phyloP scores from a whole-genome alignment of 2,888 invertebrate species.

The Seira ritae region DNA sequence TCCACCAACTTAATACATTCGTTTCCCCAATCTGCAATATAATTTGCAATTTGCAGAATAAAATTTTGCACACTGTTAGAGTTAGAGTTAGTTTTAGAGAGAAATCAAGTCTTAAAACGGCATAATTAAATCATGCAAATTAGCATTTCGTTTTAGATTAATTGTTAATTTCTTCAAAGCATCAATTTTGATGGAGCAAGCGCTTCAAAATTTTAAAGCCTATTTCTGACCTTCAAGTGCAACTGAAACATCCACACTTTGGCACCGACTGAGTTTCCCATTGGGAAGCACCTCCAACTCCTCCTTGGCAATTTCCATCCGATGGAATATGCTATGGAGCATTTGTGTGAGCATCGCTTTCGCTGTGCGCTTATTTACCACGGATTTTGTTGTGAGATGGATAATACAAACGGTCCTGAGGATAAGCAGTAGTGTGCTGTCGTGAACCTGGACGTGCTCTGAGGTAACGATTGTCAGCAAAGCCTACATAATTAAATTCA shows the following conservation, averaged over 20 bases:
- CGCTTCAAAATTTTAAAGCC: too few relatives aligned
- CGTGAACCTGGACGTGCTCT: constrained; percentile 98
- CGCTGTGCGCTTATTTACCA: constrained; percentile 98
- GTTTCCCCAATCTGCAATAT: constrained; percentile 44
- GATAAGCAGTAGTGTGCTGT: constrained; percentile 93
- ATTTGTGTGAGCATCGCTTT: constrained; percentile 99
- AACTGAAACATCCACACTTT: background rate
- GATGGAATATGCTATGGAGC: constrained; percentile 97
- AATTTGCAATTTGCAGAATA: background rate
- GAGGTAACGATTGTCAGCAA: constrained; percentile 98
- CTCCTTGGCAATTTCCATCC: constrained; percentile 96
- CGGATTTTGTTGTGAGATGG: constrained; percentile 96
- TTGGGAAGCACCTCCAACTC: constrained; percentile 61
- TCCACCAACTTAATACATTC: constrained; percentile 49
- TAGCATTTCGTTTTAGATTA: too few relatives aligned
- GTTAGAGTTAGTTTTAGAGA: background rate
- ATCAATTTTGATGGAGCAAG: too few relatives aligned
- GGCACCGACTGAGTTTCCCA: constrained; percentile 3
- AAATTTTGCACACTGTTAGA: too few relatives aligned
- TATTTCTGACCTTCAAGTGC: background rate
- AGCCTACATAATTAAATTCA: constrained; percentile 80
- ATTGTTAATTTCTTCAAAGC: too few relatives aligned
- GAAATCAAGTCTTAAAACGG: too few relatives aligned
- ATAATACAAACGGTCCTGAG: constrained; percentile 98
- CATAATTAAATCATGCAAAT: too few relatives aligned